phyloP scores from a whole-genome alignment of 2,888 invertebrate species.

The Heliconius sara region DNA sequence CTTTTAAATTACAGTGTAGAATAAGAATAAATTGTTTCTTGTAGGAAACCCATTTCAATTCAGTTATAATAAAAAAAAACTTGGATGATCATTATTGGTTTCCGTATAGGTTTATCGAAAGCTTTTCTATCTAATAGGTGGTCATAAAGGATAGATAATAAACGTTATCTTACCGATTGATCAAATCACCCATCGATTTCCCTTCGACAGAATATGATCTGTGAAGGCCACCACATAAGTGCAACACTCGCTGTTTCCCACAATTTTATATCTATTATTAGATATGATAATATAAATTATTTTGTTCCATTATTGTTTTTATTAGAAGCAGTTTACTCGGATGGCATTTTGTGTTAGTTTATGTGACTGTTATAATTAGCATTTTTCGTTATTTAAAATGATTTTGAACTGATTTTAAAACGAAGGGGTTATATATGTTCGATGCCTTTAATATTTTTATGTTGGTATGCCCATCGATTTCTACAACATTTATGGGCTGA shows the following conservation, averaged over 20 bases:
- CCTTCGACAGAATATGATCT: slow-evolving; percentile 27
- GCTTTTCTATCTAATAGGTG: slow-evolving; percentile 37
- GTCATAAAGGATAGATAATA: slow-evolving; percentile 40
- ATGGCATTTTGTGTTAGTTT: too few species aligned
- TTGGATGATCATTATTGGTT: slow-evolving; percentile 17
- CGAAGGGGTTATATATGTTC: not conserved
- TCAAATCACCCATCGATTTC: slow-evolving; percentile 36
- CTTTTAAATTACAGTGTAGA: not conserved
- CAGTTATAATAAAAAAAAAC: not conserved
- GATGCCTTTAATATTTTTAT: not conserved
- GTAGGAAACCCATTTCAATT: not conserved
- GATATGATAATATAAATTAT: not conserved
- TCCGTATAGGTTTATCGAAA: slow-evolving; percentile 28
- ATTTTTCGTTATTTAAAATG: too few species aligned
- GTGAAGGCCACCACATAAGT: slow-evolving; percentile 7
- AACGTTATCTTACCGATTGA: slow-evolving; percentile 39
- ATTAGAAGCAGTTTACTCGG: not conserved
- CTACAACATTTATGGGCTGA: too few species aligned
- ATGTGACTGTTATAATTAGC: too few species aligned
- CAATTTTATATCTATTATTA: slow-evolving; percentile 16
- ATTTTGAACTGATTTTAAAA: not conserved
- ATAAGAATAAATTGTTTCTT: not conserved
- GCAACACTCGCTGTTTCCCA: not conserved
- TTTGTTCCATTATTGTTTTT: not conserved
- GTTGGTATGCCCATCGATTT: too few species aligned